These are phyloP conservation scores for Simalia tracyae DNA, from an alignment of 2,797 vertebrate species.

Conservation along the genomic window DNA sequence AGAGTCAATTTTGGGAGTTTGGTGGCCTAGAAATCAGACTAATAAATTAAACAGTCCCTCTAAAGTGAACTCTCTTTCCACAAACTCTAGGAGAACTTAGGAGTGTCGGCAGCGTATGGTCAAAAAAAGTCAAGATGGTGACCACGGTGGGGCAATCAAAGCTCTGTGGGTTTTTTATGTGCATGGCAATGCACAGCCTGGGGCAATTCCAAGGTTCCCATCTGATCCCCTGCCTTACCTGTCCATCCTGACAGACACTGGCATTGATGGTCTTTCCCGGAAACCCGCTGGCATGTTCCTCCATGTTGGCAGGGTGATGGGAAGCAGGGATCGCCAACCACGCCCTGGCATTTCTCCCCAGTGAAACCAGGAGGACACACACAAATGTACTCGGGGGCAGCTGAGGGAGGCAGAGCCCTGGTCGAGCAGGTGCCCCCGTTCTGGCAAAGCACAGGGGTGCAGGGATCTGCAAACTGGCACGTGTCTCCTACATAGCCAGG, in stretches of 20 bases:
- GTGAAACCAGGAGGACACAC: constrained; percentile 57
- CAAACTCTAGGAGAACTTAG: background rate
- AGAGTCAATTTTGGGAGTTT: background rate
- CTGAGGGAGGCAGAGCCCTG: background rate
- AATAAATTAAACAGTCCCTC: background rate
- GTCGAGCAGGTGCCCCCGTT: constrained; percentile 61
- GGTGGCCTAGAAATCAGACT: background rate
- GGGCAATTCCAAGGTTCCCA: background rate
- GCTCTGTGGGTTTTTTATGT: background rate
- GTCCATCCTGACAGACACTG: constrained; percentile 70
- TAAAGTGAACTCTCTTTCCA: background rate
- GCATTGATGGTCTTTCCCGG: constrained; percentile 53
- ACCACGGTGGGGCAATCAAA: background rate
- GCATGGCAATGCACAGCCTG: background rate
- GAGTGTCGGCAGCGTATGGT: background rate
- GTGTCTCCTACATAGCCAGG: constrained; percentile 1
- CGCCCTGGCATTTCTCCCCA: constrained; percentile 51
- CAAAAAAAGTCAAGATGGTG: background rate
- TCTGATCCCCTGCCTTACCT: constrained; percentile 46
- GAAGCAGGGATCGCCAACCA: constrained; percentile 49
- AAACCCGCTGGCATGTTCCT: constrained; percentile 58
- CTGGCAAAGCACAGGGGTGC: constrained; percentile 55
- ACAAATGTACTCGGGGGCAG: constrained; percentile 36
- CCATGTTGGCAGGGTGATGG: constrained; percentile 59
- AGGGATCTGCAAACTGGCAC: constrained; percentile 62